phyloP scores from a whole-genome alignment of 1,140 invertebrate genomes.

The Drosophila kikkawai region DNA sequence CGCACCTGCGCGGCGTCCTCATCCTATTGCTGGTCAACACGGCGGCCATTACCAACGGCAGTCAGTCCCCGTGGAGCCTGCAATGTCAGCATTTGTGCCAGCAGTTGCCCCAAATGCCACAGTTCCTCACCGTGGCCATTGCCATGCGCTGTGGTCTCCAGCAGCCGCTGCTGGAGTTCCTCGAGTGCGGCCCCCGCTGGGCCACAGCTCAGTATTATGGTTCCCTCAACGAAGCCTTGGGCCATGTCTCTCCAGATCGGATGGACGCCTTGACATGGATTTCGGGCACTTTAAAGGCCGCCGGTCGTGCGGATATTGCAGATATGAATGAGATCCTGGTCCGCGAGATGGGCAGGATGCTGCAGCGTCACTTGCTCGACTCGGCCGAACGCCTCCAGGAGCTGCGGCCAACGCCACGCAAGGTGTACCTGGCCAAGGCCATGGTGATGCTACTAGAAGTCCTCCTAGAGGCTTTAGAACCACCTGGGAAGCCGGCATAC shows the following conservation, averaged over 20 bases:
- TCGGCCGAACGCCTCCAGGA: conserved; percentile 15
- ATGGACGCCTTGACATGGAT: conserved; percentile 13
- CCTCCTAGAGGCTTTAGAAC: background rate
- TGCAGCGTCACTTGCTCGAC: conserved; percentile 46
- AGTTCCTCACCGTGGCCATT: conserved; percentile 28
- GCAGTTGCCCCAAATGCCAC: conserved; percentile 24
- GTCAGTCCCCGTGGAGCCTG: conserved; percentile 6
- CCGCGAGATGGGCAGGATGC: conserved; percentile 6
- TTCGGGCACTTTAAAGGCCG: conserved; percentile 6
- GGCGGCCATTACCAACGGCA: background rate
- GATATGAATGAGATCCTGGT: background rate
- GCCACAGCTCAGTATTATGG: conserved; percentile 36
- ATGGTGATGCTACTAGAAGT: conserved; percentile 28
- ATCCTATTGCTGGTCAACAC: conserved; percentile 40
- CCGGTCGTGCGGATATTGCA: background rate
- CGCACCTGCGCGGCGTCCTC: conserved; percentile 43
- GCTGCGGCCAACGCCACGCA: conserved; percentile 4
- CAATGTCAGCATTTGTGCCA: conserved; percentile 44
- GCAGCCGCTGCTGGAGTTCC: conserved; percentile 35
- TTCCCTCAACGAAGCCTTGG: conserved; percentile 24
- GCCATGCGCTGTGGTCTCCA: conserved; percentile 34
- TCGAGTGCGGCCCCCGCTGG: conserved; percentile 46
- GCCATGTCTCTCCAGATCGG: background rate
- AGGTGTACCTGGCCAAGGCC: conserved; percentile 42
- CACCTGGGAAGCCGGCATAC: background rate